Conservation (phyloP, 2,888 invertebrate genomes). For the Himalopsyche japonica region DNA sequence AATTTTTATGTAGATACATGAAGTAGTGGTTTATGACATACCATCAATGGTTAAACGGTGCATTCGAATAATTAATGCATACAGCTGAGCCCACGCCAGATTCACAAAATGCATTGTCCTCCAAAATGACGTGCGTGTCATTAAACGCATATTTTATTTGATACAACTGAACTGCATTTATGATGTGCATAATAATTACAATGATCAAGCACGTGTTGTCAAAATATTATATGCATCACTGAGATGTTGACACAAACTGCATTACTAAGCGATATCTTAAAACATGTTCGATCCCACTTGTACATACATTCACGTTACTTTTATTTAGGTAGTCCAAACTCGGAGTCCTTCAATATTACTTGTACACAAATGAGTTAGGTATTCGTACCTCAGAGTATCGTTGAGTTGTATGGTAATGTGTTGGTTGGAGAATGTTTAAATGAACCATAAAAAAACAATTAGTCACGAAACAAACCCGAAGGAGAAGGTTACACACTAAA, state of each 20-base stretch:
- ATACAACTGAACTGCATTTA: not conserved
- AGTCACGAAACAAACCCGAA: too few relatives aligned
- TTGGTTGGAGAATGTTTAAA: too few relatives aligned
- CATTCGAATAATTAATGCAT: not conserved
- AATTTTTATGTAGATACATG: not conserved
- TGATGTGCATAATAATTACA: not conserved
- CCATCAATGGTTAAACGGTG: not conserved
- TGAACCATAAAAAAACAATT: too few relatives aligned
- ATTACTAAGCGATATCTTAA: not conserved
- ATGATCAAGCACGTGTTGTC: not conserved
- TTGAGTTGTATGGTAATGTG: too few relatives aligned
- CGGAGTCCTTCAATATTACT: too few relatives aligned
- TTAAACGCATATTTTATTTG: not conserved
- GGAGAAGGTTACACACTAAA: too few relatives aligned
- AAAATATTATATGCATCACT: not conserved
- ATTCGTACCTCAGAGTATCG: too few relatives aligned
- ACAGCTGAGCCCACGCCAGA: not conserved
- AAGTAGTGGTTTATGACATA: not conserved
- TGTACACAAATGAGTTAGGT: too few relatives aligned
- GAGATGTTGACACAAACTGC: not conserved
- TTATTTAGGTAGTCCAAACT: too few relatives aligned
- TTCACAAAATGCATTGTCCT: not conserved
- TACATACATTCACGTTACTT: too few relatives aligned
- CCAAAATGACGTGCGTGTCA: not conserved
- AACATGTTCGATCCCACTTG: not conserved